phyloP scores from a whole-genome alignment of 2,888 invertebrate species.

The Pegoplata infirma region DNA sequence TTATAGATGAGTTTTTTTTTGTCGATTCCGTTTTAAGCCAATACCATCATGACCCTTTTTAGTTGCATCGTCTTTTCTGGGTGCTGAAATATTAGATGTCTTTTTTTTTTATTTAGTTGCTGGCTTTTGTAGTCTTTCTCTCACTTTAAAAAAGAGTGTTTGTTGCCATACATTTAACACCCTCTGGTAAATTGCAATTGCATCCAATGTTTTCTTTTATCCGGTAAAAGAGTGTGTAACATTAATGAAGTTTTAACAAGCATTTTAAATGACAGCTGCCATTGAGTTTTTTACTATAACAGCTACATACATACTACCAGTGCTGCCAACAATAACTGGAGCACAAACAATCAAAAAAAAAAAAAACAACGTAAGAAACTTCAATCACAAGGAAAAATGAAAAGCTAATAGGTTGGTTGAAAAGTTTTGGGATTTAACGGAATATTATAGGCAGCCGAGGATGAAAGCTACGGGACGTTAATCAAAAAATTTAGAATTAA shows the following conservation, averaged over 20 bases:
- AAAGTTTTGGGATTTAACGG: too few relatives aligned
- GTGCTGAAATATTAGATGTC: conserved; percentile 9
- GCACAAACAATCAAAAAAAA: not conserved
- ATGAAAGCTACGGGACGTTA: too few relatives aligned
- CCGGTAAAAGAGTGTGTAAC: conserved; percentile 10
- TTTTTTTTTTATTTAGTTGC: too few relatives aligned
- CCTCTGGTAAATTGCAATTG: conserved; percentile 25
- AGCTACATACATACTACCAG: conserved; percentile 27
- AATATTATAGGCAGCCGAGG: too few relatives aligned
- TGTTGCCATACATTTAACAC: conserved; percentile 24
- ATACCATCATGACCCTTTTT: conserved; percentile 3
- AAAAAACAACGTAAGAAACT: not conserved
- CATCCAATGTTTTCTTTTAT: conserved; percentile 25
- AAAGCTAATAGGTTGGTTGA: not conserved
- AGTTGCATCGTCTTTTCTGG: not conserved
- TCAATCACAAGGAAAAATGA: not conserved
- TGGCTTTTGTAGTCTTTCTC: not conserved
- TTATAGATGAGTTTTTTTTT: conserved; percentile 34
- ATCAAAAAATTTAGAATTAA: too few relatives aligned
- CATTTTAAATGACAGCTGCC: conserved; percentile 61
- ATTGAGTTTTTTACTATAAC: conserved; percentile 33
- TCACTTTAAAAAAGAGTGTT: conserved; percentile 3
- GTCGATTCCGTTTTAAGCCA: not conserved
- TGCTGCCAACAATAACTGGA: not conserved
- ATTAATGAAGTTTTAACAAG: conserved; percentile 63